Base-by-base conservation (phyloP, 2,797 vertebrate genomes). In the Remorina albescens region DNA sequence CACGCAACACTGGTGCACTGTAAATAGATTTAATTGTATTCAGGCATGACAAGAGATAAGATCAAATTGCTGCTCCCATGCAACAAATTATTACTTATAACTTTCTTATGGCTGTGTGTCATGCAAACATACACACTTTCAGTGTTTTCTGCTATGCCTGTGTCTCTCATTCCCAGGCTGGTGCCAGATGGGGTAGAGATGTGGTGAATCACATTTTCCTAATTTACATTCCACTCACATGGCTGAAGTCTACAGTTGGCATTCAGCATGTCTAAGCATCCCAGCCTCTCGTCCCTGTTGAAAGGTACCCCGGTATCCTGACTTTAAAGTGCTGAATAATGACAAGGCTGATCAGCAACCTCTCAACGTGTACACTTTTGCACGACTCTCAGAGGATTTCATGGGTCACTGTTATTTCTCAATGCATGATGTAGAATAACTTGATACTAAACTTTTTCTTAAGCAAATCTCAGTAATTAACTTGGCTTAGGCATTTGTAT, bases 161-260 rank as follows among this genome's bases (percentile, higher is more conserved):
- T 75, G 74, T 87, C 55, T 73, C 68, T 67, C 64, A 41, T 39
- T 63, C 53, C 23, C 64, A 50, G 18, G 5, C 61, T 50, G 6
- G 46, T 75, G 50, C 74, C 86, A 85, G 84, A 87, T 84, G 78
- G 80, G 81, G 74, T 83, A 72, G 86, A 26, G 74, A 83, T 78
- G 76, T 81, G 76, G 74, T 87, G 83, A 90, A 76, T 78, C 63
- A 60, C 64, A 71, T 84, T 69, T 47, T 23, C 58, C 71, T 90
- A 2, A 62, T 89, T 83, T 65, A 58, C 56, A 87, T 88, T 89
- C 83, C 68, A 32, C 36, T 76, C 88, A 83, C 79, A 57, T 68
- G 65, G 37, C 72, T 68, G 73, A 42, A 70, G 80, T 88, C 79
- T 83, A 76, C 82, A 73, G 78, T 81, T 59, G 78, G 65, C 56